Base-by-base conservation (phyloP, 2,888 invertebrate species). In the Ennomos fuscantarius region DNA sequence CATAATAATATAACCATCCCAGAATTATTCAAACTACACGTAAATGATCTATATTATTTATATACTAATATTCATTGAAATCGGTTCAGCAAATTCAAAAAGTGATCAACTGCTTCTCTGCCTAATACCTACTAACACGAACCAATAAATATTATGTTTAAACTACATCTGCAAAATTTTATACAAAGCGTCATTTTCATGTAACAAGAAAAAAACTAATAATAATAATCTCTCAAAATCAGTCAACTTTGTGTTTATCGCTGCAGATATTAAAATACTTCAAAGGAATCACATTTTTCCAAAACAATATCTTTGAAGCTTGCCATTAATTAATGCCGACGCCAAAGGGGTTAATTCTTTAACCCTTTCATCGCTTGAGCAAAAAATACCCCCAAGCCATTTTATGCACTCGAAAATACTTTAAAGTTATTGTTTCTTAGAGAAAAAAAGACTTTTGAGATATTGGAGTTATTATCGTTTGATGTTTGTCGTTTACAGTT, bases 371-470 rank as follows among this genome's bases (percentile, higher is more conserved):
- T 76, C 59, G 52, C 48, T 55, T 70, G 73, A 75, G 78, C 70
- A 74, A 81, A 81, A 82, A 84, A 85, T 80, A 78, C 76, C 84
- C 84, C 69, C 61, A 46, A 81, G 86, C 81, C 71, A 82, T 86
- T 88, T 86, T 76, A 81, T 82, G 83, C 86, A 79, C 83, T 79
- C 79, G 69, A 78, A 82, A 81, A 81, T 82, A 85, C 83, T 82
- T 85, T 74, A 78, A 81, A 88, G 79, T 87, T 87, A 89, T 90
- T 90, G 89, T 90, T 91, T 88, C 85, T 84, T 85, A 88, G 85
- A 78, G 73, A 76, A 72, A 71, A 77, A 62, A 69, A 68, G 87
- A 85, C 89, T 84, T 24, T 85, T 88, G 89, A 90, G 83, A 85
- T 87, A 90, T 89, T 81, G 78, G 78, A 79, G 83, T 87, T 87